Conservation (phyloP, 92 coral and sea anemone genomes). For the Virgularia gustaviana region DNA sequence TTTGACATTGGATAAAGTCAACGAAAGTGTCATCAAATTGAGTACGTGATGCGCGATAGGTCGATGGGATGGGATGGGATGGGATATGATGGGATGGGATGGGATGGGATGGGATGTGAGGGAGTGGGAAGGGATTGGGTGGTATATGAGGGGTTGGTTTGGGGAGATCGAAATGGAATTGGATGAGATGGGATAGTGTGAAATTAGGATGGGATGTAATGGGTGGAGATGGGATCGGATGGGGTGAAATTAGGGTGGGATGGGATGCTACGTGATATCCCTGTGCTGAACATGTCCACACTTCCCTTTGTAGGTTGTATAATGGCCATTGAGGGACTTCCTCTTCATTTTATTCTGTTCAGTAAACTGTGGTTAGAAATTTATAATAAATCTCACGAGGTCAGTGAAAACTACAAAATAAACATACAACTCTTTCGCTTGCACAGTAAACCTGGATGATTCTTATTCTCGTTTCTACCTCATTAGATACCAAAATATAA, state of each 20-base stretch:
- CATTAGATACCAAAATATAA: slow-evolving; percentile 70
- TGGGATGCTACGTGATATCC: not conserved
- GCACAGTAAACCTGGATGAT: too few relatives aligned
- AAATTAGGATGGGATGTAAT: not conserved
- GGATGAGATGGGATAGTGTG: not conserved
- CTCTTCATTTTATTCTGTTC: slow-evolving; percentile 81
- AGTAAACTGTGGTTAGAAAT: slow-evolving; percentile 96
- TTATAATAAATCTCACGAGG: slow-evolving; percentile 86
- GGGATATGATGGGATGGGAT: too few relatives aligned
- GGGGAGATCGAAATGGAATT: too few relatives aligned
- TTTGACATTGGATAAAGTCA: slow-evolving; percentile 73
- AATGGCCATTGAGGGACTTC: slow-evolving; percentile 82
- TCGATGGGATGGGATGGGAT: not conserved
- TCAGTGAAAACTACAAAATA: slow-evolving; percentile 13
- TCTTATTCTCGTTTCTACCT: too few relatives aligned
- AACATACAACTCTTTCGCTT: not conserved
- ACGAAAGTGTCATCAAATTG: slow-evolving; percentile 71
- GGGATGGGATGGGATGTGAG: not conserved
- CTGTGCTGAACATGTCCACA: not conserved
- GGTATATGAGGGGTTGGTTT: too few relatives aligned
- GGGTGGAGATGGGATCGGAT: not conserved
- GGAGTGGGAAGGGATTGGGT: not conserved
- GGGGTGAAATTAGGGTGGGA: not conserved
- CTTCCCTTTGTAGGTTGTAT: slow-evolving; percentile 90
- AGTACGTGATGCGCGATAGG: too few relatives aligned